Evolutionary conservation across 2,888 invertebrate species (phyloP).

Genomic region (Hyposoter didymator): DNA sequence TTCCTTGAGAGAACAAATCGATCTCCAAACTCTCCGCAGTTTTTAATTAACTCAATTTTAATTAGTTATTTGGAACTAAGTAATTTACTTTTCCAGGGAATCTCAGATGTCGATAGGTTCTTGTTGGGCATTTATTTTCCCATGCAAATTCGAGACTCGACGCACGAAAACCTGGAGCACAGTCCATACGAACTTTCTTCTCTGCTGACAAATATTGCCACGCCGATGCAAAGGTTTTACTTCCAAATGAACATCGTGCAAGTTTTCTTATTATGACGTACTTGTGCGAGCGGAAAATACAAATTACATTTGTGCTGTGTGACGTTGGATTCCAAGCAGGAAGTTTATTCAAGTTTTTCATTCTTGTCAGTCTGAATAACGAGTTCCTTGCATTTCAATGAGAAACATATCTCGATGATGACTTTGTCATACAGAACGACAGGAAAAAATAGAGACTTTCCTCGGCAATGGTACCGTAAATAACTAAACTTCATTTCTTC

Average conservation of each 20-base stretch:
- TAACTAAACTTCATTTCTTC: neutral
- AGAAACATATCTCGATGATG: neutral
- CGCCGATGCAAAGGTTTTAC: neutral
- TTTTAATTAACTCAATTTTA: neutral
- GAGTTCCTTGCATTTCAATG: constrained; percentile 20
- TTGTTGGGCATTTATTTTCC: constrained; percentile 3
- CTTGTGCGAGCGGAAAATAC: constrained; percentile 1
- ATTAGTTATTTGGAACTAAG: neutral
- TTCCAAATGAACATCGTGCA: constrained; percentile 20
- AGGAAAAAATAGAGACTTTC: neutral
- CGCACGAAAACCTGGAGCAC: neutral
- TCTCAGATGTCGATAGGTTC: neutral
- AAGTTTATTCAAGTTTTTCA: constrained; percentile 39
- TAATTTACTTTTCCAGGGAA: constrained; percentile 25
- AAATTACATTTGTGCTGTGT: constrained; percentile 33
- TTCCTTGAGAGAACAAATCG: neutral
- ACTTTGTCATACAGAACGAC: constrained; percentile 2
- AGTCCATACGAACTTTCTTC: neutral
- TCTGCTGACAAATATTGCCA: neutral
- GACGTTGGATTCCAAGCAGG: constrained; percentile 15
- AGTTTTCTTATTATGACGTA: constrained; percentile 38
- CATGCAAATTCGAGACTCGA: constrained; percentile 19
- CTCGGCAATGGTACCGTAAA: neutral
- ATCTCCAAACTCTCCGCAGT: neutral
- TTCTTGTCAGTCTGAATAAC: constrained; percentile 26